Base-by-base conservation (phyloP, 2,113 vertebrate species). In the Apteryx mantelli region DNA sequence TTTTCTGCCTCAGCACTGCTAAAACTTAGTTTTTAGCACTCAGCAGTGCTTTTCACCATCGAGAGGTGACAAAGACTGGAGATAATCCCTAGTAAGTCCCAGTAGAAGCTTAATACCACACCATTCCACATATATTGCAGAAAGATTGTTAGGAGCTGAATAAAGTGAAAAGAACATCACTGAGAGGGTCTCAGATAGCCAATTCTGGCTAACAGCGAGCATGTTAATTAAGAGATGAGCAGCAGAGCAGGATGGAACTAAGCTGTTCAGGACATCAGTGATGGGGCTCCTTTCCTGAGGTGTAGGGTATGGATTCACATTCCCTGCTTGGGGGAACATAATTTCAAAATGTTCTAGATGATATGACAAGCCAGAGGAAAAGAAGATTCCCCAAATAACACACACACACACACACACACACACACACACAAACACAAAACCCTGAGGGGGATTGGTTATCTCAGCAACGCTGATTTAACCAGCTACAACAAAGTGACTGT, bases 241-340 rank as follows among this genome's bases (percentile, higher is more conserved):
- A 79, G 21, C 3, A 9, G 52, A 91, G 61, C 46, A 70, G 55
- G 13, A 66, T 42, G 25, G 7, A 9, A 8, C 53, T 50, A 68
- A 66, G 11, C 7, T 76, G 30, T 38, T 40, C 66, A 56, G 24
- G 56, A 12, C 5, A 68, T 24, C 36, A 34, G 16, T 50, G 11
- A 38, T 73, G 66, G 63, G 30, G 44, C 9, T 74, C n/a, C 9
- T 52, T 82, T 63, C 30, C 55, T 5, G 1, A 5, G 4, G 1
- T 60, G 4, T 21, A 32, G 44, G 6, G 6, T 76, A 60, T 22
- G 65, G 61, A 60, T 64, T 89, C 77, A 69, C 19, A 53, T 65
- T 44, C 80, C 74, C 42, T 0, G 2, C 5, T 44, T 25, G 46
- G 13, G 26, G 2, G 36, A 78, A 82, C 1, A 1, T 14, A 11